A percentile compares a stretch with the other conserved stretches of the same genome.
phyloP scores from a whole-genome alignment of 2,797 vertebrate species.

The Megaceryle alcyon region DNA sequence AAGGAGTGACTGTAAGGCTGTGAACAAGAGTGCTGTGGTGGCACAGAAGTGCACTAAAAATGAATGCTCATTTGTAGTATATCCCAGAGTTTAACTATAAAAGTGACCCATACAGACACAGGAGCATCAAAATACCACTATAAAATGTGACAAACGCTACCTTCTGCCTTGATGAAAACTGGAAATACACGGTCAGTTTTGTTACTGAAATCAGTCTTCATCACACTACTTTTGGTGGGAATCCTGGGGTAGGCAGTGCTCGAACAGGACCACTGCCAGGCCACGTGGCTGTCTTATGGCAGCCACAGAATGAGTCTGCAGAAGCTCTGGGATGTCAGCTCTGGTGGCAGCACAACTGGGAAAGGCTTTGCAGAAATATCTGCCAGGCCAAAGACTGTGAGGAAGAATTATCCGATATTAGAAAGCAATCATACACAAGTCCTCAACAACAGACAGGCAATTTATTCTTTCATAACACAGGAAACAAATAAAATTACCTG shows the following conservation, averaged over 20 bases:
- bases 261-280: neutral
- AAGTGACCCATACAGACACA: neutral
- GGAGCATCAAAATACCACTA: neutral
- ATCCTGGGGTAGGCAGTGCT: neutral
- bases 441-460: neutral
- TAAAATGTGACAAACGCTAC: neutral
- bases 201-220: neutral
- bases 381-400: neutral
- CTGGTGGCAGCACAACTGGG: neutral
- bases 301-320: neutral
- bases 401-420: neutral
- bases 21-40: neutral
- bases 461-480: neutral
- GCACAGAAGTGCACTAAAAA: neutral
- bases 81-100: neutral
- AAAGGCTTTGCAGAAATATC: neutral
- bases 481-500: neutral
- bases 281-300: neutral
- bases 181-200: neutral
- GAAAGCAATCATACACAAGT: neutral
- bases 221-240: neutral
- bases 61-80: neutral
- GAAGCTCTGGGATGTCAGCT: neutral
- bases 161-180: neutral
- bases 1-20: neutral